Evolutionary conservation across 2,797 vertebrate species (phyloP).

Genomic region (Propithecus perrieri): DNA sequence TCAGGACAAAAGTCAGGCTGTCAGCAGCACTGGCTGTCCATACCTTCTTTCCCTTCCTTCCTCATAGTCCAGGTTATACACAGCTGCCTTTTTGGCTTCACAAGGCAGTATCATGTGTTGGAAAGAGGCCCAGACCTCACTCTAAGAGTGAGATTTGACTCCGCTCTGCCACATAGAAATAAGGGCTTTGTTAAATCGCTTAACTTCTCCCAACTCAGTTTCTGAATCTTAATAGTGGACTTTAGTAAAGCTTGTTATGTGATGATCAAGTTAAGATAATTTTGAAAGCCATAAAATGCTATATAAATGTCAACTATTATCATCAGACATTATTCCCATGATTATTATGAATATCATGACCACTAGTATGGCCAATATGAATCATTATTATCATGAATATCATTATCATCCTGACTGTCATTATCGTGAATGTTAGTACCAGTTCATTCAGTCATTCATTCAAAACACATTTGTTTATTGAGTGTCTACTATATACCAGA

Average conservation of each 20-base stretch:
- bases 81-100: not conserved
- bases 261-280: not conserved
- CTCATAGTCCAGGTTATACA: not conserved
- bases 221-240: not conserved
- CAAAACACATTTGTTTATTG: not conserved
- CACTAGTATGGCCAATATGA: not conserved
- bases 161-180: not conserved
- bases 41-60: not conserved
- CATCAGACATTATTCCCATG: not conserved
- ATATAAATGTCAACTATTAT: not conserved
- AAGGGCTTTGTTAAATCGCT: not conserved
- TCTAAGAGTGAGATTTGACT: not conserved
- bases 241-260: not conserved
- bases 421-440: not conserved
- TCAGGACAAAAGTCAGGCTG: not conserved
- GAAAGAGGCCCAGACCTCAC: not conserved
- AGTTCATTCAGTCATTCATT: not conserved
- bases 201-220: not conserved
- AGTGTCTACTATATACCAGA: not conserved
- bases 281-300: slow-evolving; percentile 26
- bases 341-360: not conserved
- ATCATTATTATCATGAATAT: not conserved
- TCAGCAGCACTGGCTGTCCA: not conserved
- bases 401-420: not conserved
- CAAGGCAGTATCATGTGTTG: not conserved